Conservation (phyloP, 2,888 invertebrate species). For the Metellina segmentata region DNA sequence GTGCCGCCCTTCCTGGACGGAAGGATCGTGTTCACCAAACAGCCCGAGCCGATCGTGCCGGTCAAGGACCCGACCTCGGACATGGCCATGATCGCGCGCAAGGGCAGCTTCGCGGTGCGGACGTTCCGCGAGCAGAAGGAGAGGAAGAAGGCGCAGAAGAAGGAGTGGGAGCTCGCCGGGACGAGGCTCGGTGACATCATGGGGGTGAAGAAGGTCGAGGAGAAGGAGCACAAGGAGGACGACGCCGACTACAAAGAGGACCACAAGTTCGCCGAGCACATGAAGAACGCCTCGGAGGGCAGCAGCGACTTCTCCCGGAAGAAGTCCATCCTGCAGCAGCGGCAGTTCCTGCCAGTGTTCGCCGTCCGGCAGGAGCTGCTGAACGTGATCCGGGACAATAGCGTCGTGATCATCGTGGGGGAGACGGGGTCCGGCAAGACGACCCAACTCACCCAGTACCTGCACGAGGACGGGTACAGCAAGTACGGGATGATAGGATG, state of each 20-base stretch:
- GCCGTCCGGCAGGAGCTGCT: conserved; percentile 95
- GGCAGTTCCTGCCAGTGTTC: conserved; percentile 96
- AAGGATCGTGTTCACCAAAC: conserved; percentile 98
- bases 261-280: conserved; percentile 97
- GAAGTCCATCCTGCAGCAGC: conserved; percentile 87
- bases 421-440: conserved; percentile 99
- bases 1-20: conserved; percentile 99
- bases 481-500: conserved; percentile 96
- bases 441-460: conserved; percentile 96
- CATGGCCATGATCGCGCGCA: conserved; percentile 97
- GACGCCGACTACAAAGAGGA: conserved; percentile 93
- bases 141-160: conserved; percentile 96
- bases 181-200: conserved; percentile 97
- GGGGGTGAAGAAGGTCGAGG: conserved; percentile 92
- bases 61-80: conserved; percentile 97
- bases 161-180: conserved; percentile 99
- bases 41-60: conserved; percentile 99
- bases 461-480: conserved; percentile 98
- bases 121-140: conserved; percentile 97
- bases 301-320: conserved; percentile 82
- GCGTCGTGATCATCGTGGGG: conserved; percentile 95
- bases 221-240: conserved; percentile 84
- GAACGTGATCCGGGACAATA: conserved; percentile 95
- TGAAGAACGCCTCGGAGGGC: conserved; percentile 87
- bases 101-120: conserved; percentile 93